Percentiles rank a stretch among this genome's conserved stretches.
Conservation (phyloP, 2,113 vertebrate genomes). For the Dermatemys mawii region DNA sequence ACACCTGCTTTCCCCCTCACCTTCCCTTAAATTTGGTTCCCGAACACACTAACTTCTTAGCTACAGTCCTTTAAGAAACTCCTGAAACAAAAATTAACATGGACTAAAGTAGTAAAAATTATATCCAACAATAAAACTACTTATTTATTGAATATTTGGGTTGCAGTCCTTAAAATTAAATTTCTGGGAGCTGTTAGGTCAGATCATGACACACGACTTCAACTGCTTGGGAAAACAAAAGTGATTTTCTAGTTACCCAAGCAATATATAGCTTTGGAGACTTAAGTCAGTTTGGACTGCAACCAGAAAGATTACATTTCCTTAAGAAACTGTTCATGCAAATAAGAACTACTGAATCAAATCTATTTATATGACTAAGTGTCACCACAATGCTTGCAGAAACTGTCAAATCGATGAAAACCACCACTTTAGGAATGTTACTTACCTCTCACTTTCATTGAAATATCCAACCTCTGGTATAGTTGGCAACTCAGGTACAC, state of each 20-base stretch:
- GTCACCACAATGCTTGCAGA: neutral
- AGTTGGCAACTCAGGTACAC: constrained; percentile 91
- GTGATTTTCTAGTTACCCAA: neutral
- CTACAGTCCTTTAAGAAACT: neutral
- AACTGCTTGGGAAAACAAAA: neutral
- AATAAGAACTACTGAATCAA: neutral
- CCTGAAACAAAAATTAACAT: neutral
- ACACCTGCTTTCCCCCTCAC: neutral
- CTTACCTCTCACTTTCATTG: constrained; percentile 90
- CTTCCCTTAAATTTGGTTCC: neutral
- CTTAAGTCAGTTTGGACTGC: neutral
- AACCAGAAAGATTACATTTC: neutral
- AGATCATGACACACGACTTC: neutral
- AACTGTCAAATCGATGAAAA: neutral
- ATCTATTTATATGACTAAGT: neutral
- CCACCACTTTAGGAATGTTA: neutral
- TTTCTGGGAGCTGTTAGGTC: neutral
- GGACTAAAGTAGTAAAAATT: neutral
- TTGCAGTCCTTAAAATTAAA: neutral
- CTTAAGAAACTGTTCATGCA: neutral
- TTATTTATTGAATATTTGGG: neutral
- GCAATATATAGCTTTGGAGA: neutral
- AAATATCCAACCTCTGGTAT: constrained; percentile 90
- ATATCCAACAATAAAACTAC: neutral
- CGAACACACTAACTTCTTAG: neutral